Evolutionary conservation across 2,888 invertebrate genomes (phyloP).

Genomic region (Ptilodon capucinus): DNA sequence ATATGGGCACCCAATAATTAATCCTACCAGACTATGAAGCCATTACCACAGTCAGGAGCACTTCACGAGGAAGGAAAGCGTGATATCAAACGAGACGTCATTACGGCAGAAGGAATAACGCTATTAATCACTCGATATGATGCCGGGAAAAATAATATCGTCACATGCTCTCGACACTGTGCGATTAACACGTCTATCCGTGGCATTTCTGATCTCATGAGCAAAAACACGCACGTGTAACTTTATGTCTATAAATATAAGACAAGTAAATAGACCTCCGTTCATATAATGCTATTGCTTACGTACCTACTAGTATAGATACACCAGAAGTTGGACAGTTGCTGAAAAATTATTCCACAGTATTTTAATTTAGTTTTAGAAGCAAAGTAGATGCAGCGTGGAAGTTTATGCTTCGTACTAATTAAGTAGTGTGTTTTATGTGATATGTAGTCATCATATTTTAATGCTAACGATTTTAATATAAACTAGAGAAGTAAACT

Average conservation of each 20-base stretch:
- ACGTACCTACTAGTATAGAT: no score
- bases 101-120: slow-evolving; percentile 67
- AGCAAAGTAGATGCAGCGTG: no score
- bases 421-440: no score
- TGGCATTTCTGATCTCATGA: slow-evolving; percentile 44
- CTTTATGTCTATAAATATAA: slow-evolving; percentile 1
- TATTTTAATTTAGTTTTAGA: no score
- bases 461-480: no score
- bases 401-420: no score
- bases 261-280: slow-evolving; percentile 15
- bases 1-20: slow-evolving; percentile 22
- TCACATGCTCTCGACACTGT: slow-evolving; percentile 76
- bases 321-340: no score
- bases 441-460: no score
- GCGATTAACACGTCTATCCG: slow-evolving; percentile 75
- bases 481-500: no score
- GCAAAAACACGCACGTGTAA: slow-evolving; percentile 33
- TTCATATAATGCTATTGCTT: not conserved
- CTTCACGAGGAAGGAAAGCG: slow-evolving; percentile 45
- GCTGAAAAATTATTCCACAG: no score
- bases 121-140: slow-evolving; percentile 78
- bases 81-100: slow-evolving; percentile 59
- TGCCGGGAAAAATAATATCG: slow-evolving; percentile 76
- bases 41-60: slow-evolving; percentile 49
- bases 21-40: slow-evolving; percentile 40